phyloP scores from a whole-genome alignment of 1,140 invertebrate species.

The Agrypnia vestita region DNA sequence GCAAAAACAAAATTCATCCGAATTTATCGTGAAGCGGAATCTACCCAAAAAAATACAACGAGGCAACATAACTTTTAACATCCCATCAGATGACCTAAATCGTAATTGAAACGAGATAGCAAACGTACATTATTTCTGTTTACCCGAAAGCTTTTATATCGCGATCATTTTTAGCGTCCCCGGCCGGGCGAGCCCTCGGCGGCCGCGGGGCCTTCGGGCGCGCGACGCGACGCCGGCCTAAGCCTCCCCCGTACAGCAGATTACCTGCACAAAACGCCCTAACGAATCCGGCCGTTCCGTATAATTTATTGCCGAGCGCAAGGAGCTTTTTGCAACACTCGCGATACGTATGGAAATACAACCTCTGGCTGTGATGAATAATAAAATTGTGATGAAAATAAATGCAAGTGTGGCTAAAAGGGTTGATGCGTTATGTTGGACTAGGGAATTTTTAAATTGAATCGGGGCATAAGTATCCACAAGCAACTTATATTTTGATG shows the following conservation, averaged over 20 bases:
- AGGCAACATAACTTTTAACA: neutral
- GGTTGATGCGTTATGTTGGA: too few species aligned
- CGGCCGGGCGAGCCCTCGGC: constrained; percentile 35
- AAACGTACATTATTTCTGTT: constrained; percentile 33
- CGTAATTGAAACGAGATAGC: constrained; percentile 38
- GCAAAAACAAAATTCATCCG: too few species aligned
- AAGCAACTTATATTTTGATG: too few species aligned
- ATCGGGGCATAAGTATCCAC: too few species aligned
- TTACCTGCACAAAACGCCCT: constrained; percentile 54
- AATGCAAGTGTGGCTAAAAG: too few species aligned
- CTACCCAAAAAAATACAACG: neutral
- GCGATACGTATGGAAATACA: constrained; percentile 2
- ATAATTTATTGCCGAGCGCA: constrained; percentile 52
- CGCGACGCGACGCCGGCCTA: neutral
- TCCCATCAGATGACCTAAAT: constrained; percentile 23
- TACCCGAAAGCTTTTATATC: constrained; percentile 26
- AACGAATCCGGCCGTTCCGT: constrained; percentile 50
- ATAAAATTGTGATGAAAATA: too few species aligned
- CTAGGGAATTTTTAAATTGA: too few species aligned
- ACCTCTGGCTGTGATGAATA: too few species aligned
- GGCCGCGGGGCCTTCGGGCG: neutral
- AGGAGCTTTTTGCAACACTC: constrained; percentile 43
- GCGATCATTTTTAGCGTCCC: constrained; percentile 5
- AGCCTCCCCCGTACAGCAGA: constrained; percentile 44
- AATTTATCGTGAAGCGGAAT: neutral